These are phyloP conservation scores for Sinocyclocheilus grahami DNA, from an alignment of 2,113 vertebrate genomes.

Conservation along the genomic window DNA sequence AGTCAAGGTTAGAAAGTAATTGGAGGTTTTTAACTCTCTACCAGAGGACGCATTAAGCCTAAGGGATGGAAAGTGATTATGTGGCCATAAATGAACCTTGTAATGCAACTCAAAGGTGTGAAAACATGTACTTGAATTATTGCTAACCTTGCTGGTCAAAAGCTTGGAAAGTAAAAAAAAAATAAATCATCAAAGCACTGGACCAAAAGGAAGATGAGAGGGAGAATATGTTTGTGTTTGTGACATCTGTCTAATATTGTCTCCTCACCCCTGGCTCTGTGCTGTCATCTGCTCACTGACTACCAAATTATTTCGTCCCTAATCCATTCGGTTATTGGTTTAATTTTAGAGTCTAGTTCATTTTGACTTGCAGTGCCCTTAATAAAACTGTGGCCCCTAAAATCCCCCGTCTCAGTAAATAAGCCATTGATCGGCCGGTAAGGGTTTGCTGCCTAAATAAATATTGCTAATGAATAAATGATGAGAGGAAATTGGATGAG, in stretches of 20 bases:
- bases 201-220: not conserved
- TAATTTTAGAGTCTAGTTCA: slow-evolving; percentile 67
- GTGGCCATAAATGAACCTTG: slow-evolving; percentile 74
- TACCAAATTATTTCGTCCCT: slow-evolving; percentile 36
- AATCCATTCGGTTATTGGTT: slow-evolving; percentile 63
- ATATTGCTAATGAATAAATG: slow-evolving; percentile 75
- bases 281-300: slow-evolving; percentile 11
- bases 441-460: slow-evolving; percentile 66
- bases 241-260: not conserved
- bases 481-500: slow-evolving; percentile 70
- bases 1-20: slow-evolving; percentile 78
- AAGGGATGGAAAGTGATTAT: slow-evolving; percentile 76
- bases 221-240: not conserved
- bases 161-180: not conserved
- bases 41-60: slow-evolving; percentile 70
- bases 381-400: slow-evolving; percentile 57
- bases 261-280: not conserved
- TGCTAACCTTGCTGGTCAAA: not conserved
- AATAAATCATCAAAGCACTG: not conserved
- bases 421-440: slow-evolving; percentile 71
- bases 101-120: slow-evolving; percentile 53
- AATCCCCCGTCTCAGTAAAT: slow-evolving; percentile 68
- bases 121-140: not conserved
- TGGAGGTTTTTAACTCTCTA: slow-evolving; percentile 62
- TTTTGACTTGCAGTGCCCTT: slow-evolving; percentile 39